A percentile compares a stretch with the other conserved stretches of the same genome.
Conservation (phyloP, 92 coral and sea anemone species). For the Palythoa heliodiscus region DNA sequence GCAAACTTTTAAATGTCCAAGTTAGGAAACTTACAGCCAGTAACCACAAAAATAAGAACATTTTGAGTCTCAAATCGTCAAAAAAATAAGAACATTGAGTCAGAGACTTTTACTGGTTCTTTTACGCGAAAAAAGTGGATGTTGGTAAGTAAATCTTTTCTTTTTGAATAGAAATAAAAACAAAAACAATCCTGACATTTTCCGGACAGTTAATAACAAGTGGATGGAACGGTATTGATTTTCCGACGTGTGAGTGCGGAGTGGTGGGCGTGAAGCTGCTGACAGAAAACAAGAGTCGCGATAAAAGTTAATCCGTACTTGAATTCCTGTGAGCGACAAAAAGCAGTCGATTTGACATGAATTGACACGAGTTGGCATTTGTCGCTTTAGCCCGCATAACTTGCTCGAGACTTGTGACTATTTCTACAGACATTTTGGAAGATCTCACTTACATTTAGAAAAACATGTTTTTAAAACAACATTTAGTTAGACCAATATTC, state of each 20-base stretch:
- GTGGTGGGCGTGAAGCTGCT: slow-evolving; percentile 37
- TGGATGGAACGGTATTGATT: slow-evolving; percentile 23
- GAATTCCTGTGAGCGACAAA: slow-evolving; percentile 46
- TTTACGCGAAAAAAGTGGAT: too few relatives aligned
- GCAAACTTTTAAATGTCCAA: too few relatives aligned
- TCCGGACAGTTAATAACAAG: neutral
- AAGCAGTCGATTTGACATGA: slow-evolving; percentile 40
- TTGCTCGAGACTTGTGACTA: neutral
- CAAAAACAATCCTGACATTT: neutral
- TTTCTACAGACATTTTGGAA: neutral
- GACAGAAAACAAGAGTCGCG: slow-evolving; percentile 27
- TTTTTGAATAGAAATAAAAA: too few relatives aligned
- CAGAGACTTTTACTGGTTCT: too few relatives aligned
- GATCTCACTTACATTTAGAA: neutral
- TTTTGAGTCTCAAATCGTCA: too few relatives aligned
- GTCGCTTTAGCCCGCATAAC: slow-evolving; percentile 16
- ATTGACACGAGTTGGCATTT: slow-evolving; percentile 19
- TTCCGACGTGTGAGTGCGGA: slow-evolving; percentile 25
- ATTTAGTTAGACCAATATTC: neutral
- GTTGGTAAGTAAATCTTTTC: too few relatives aligned
- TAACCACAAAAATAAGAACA: too few relatives aligned
- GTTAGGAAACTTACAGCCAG: too few relatives aligned
- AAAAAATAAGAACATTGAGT: too few relatives aligned
- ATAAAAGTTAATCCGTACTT: slow-evolving; percentile 41
- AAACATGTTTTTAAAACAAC: neutral